These are phyloP conservation scores for Zophobas atratus DNA, from an alignment of 1,140 invertebrate species.

Conservation along the genomic window DNA sequence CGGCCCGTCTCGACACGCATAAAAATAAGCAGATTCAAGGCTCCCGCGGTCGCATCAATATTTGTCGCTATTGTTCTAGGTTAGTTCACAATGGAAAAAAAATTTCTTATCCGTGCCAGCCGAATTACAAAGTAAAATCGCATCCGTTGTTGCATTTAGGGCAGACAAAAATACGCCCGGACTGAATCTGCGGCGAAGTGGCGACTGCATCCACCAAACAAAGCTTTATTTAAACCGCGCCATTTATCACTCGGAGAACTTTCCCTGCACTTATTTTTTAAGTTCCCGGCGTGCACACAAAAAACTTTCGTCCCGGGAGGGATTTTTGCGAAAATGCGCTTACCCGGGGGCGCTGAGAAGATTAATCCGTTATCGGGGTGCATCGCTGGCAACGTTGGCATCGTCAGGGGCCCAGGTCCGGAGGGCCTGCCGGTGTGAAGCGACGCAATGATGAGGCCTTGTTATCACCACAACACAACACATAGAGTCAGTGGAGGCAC, in stretches of 20 bases:
- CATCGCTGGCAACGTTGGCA: conserved; percentile 61
- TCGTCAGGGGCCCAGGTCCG: conserved; percentile 57
- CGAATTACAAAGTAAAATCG: conserved; percentile 44
- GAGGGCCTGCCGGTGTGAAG: conserved; percentile 58
- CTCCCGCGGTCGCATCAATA: conserved; percentile 12
- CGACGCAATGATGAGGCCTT: conserved; percentile 62
- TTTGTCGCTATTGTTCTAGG: not conserved
- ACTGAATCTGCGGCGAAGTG: conserved; percentile 12
- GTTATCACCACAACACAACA: conserved; percentile 48
- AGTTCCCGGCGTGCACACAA: conserved; percentile 44
- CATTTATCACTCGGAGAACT: conserved; percentile 50
- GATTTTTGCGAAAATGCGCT: conserved; percentile 47
- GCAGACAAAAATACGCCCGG: conserved; percentile 36
- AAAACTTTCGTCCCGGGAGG: not conserved
- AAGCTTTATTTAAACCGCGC: conserved; percentile 3
- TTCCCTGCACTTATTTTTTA: conserved; percentile 50
- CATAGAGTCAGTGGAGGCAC: conserved; percentile 31
- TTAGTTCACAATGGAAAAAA: not conserved
- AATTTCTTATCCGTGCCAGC: not conserved
- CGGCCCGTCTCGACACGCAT: conserved; percentile 40
- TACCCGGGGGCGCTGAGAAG: conserved; percentile 63
- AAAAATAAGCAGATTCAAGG: conserved; percentile 48
- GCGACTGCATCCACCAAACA: conserved; percentile 13
- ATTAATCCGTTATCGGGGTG: conserved; percentile 66
- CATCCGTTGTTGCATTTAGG: conserved; percentile 27